Base-by-base conservation (phyloP, 2,888 invertebrate genomes). In the Halocaridina rubra region DNA sequence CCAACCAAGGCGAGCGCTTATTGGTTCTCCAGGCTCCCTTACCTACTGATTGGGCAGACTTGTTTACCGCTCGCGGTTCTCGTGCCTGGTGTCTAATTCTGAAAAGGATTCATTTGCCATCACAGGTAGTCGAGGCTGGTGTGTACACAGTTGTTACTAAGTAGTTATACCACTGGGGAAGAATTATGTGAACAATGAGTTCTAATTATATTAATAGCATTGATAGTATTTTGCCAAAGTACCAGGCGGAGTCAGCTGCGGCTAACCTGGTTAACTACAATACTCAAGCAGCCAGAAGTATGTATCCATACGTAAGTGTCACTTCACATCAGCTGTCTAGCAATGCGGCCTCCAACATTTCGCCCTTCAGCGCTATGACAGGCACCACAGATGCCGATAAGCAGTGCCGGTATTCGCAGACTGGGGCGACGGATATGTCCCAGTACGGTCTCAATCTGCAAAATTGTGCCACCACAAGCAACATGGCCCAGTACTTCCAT, bases 71-170 rank as follows among this genome's bases (percentile, higher is more conserved):
- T 76, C 84, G 80, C 61, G 84, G 82, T 86, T 86, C 80, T 81
- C 84, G 81, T 80, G 82, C 86, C 84, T 80, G 82, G 86, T 86
- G 88, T 88, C 88, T 88, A 88, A 88, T 88, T 88, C 88, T 86
- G 88, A 88, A 88, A 88, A 88, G 88, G 88, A 88, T 88, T 88
- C 88, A 88, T 88, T 88, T 88, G 86, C 88, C 84, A 88, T 88
- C 88, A 88, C 88, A 88, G 88, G 88, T 88, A 88, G 88, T 88
- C 82, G 88, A 86, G 84, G 81, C 82, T 86, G 80, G 86, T 86
- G 86, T 86, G 86, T 88, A 86, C 88, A 88, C 88, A 86, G 88
- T 88, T 88, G 84, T 88, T 88, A 86, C 86, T 86, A 85, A 86
- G 84, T 88, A 84, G 84, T 80, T 88, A n/a, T n/a, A 88, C 86